Conservation (phyloP, 1,140 invertebrate species). For the Ridgeia piscesae region DNA sequence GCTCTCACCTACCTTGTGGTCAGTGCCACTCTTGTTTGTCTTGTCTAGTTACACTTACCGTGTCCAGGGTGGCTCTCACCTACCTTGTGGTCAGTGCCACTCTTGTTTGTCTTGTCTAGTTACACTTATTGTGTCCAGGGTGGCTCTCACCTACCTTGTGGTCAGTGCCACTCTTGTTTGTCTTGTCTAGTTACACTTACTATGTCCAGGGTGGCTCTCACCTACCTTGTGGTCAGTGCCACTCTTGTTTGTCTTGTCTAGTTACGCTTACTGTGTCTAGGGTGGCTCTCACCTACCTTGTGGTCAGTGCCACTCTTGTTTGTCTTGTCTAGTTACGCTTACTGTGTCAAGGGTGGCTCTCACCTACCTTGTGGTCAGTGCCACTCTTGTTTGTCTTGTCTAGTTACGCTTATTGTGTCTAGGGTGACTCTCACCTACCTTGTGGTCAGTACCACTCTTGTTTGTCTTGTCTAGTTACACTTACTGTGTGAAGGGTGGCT, state of each 20-base stretch:
- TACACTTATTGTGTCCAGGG: too few relatives aligned
- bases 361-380: not conserved
- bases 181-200: too few relatives aligned
- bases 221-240: slow-evolving; percentile 41
- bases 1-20: too few relatives aligned
- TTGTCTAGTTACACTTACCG: too few relatives aligned
- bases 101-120: too few relatives aligned
- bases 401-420: slow-evolving; percentile 38
- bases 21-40: too few relatives aligned
- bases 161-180: too few relatives aligned
- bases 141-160: too few relatives aligned
- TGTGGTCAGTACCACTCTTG: slow-evolving; percentile 31
- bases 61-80: too few relatives aligned
- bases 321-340: not conserved
- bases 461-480: slow-evolving; percentile 25
- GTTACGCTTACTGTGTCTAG: not conserved
- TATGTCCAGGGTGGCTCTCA: slow-evolving; percentile 44
- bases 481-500: not conserved
- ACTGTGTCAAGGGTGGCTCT: not conserved
- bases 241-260: slow-evolving; percentile 26
- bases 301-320: not conserved
- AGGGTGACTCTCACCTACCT: slow-evolving; percentile 46
- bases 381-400: not conserved
- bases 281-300: not conserved
- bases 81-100: too few relatives aligned